These are phyloP conservation scores for Dorcus parallelipipedus DNA, from an alignment of 2,888 invertebrate genomes.

Conservation along the genomic window DNA sequence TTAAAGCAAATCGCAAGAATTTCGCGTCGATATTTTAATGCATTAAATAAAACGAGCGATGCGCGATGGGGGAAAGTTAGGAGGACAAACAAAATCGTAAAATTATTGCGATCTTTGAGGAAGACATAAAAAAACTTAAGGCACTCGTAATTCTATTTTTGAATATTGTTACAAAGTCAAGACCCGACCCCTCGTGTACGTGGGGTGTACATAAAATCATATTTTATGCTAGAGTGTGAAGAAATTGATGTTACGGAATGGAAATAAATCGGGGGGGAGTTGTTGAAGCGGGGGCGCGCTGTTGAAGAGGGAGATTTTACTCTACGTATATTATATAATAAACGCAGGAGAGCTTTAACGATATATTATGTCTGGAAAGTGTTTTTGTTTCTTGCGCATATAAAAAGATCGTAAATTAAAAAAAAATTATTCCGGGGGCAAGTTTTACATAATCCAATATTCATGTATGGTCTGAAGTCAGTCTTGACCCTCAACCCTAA, in stretches of 20 bases:
- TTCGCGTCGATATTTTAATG: too few relatives aligned
- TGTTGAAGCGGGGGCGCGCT: slow-evolving; percentile 35
- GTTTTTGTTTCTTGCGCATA: too few relatives aligned
- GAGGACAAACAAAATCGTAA: not conserved
- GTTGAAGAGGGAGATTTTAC: not conserved
- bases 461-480: slow-evolving; percentile 29
- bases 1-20: too few relatives aligned
- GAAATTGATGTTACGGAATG: slow-evolving; percentile 48
- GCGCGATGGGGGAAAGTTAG: too few relatives aligned
- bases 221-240: slow-evolving; percentile 42
- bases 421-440: slow-evolving; percentile 6
- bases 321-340: too few relatives aligned
- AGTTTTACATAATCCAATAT: slow-evolving; percentile 31
- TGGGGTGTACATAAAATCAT: slow-evolving; percentile 44
- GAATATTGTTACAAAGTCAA: slow-evolving; percentile 31
- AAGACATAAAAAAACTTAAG: slow-evolving; percentile 9
- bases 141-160: slow-evolving; percentile 21
- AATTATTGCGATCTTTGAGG: not conserved
- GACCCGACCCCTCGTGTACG: slow-evolving; percentile 38
- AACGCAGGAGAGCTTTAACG: too few relatives aligned
- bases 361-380: too few relatives aligned
- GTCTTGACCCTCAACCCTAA: slow-evolving; percentile 17
- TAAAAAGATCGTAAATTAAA: too few relatives aligned
- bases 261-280: slow-evolving; percentile 44
- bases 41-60: too few relatives aligned